A percentile compares a stretch with the other conserved stretches of the same genome.
Conservation (phyloP, 2,797 vertebrate genomes). For the Acanthiza pusilla region DNA sequence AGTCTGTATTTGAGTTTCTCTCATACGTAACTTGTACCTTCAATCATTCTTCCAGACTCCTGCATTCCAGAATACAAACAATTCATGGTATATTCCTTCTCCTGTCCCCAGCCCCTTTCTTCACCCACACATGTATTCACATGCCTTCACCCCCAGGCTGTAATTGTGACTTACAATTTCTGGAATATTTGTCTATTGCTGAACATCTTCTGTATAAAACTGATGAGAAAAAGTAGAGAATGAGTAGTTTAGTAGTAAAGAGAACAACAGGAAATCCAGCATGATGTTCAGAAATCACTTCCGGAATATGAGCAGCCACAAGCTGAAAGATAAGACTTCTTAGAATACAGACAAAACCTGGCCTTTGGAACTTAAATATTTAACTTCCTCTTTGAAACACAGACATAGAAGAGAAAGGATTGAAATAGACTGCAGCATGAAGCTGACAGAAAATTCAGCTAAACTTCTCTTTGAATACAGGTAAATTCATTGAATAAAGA, state of each 20-base stretch:
- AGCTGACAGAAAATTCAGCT: not conserved
- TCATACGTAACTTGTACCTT: not conserved
- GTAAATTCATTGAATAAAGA: not conserved
- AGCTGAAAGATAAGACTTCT: not conserved
- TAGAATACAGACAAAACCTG: not conserved
- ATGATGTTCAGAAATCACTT: not conserved
- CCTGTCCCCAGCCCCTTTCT: not conserved
- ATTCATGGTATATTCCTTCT: not conserved
- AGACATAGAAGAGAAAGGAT: not conserved
- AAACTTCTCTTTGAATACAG: not conserved
- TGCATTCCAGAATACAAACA: not conserved
- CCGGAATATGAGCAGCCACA: not conserved
- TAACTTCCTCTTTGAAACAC: not conserved
- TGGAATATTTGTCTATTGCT: not conserved
- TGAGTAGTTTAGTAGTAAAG: not conserved
- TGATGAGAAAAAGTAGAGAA: not conserved
- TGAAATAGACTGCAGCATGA: not conserved
- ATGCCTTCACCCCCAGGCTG: not conserved
- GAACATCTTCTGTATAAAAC: not conserved
- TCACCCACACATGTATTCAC: not conserved
- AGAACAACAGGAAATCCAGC: not conserved
- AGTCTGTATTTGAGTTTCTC: not conserved
- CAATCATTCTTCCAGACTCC: not conserved
- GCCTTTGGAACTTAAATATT: not conserved
- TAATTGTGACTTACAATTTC: not conserved